Percentiles rank a stretch among this genome's conserved stretches.
Evolutionary conservation across 2,797 vertebrate species (phyloP).

Genomic region (Mormyrops attenuatus): DNA sequence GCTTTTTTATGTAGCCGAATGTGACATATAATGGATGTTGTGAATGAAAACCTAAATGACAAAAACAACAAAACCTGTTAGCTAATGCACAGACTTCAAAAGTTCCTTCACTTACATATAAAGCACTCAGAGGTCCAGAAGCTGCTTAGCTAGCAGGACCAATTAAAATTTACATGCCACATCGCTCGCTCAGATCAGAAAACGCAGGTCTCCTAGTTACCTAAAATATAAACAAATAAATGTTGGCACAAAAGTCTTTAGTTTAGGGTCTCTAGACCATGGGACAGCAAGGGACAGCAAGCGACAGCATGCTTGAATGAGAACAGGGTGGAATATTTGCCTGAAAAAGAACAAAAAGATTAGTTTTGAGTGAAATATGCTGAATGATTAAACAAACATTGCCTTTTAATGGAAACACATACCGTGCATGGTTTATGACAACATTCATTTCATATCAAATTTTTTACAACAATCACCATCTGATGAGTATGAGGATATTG

Average conservation of each 20-base stretch:
- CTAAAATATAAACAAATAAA: neutral
- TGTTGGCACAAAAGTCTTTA: neutral
- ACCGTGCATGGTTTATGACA: neutral
- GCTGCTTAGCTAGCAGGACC: neutral
- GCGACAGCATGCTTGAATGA: neutral
- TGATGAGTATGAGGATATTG: neutral
- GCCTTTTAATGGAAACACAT: neutral
- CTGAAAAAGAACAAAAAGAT: neutral
- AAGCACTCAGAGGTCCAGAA: neutral
- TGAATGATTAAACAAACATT: neutral
- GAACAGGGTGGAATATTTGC: neutral
- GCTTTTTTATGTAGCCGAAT: neutral
- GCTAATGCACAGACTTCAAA: neutral
- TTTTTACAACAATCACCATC: neutral
- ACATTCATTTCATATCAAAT: neutral
- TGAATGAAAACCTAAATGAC: neutral
- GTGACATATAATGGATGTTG: neutral
- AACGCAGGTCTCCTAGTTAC: neutral
- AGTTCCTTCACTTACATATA: neutral
- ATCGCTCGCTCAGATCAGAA: neutral
- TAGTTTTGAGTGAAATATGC: neutral
- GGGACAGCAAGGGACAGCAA: neutral
- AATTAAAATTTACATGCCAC: neutral
- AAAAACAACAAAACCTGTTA: neutral
- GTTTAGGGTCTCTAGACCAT: neutral